Conservation (phyloP, 2,113 vertebrate genomes). For the Pyrgilauda ruficollis region DNA sequence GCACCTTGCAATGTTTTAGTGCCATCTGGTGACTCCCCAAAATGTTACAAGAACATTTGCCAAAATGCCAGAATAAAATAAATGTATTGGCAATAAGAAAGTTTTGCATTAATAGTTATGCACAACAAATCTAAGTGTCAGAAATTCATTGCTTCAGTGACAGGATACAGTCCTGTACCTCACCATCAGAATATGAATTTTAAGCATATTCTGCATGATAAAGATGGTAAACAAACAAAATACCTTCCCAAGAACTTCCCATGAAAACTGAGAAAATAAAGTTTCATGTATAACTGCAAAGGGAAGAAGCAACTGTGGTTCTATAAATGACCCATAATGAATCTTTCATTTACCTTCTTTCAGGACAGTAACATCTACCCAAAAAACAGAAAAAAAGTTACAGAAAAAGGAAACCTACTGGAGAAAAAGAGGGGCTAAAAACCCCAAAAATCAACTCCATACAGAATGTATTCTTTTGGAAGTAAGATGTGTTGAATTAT, state of each 20-base stretch:
- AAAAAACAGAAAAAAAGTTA: neutral
- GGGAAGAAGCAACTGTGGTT: neutral
- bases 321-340: neutral
- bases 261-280: neutral
- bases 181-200: neutral
- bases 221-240: neutral
- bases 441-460: accelerated
- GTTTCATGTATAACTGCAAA: neutral
- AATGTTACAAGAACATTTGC: conserved; percentile 48
- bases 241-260: neutral
- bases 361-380: neutral
- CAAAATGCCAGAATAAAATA: conserved; percentile 4
- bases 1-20: conserved; percentile 63
- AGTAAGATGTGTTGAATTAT: neutral
- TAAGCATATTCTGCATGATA: neutral
- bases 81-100: neutral
- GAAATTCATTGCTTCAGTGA: neutral
- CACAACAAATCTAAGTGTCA: neutral
- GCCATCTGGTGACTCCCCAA: conserved; percentile 68
- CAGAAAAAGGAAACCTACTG: neutral
- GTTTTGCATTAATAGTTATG: neutral
- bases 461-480: neutral
- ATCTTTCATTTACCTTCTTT: neutral
- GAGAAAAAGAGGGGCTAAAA: neutral
- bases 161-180: neutral